Evolutionary conservation across 2,888 invertebrate genomes (phyloP), one percentile per base, ranked within the genome.

Genomic region (Ceramica pisi): DNA sequence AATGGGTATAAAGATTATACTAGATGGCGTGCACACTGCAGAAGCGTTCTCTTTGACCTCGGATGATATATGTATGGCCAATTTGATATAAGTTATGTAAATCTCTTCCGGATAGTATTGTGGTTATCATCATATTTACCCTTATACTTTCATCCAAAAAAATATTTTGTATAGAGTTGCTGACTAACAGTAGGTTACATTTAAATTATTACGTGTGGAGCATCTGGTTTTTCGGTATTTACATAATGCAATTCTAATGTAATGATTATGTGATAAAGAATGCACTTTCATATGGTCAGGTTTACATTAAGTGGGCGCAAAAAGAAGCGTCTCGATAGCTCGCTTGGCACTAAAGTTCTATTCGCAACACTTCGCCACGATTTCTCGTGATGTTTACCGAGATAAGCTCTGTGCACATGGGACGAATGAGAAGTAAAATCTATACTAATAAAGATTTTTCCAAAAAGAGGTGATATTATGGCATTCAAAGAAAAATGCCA

Each of bases 321-420:
- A 55, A 71, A 82, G 79, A 80, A 63, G 66, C 61, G 35, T 55
- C 61, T 50, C 66, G 79, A 68, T 68, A 72, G 8, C 51, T 19
- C 23, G 19, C 21, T 57, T 65, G 67, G 79, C 61, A 67, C 51
- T 57, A 57, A 66, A 60, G 53, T 65, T 56, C 35, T 69, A 70
- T 80, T 67, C 80, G 65, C 63, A 61, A 70, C 78, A 56, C 69
- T 72, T 53, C 46, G 51, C 86, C 90, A 91, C 91, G 90, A 90
- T 87, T 90, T 89, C 85, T 91, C 91, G 89, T 90, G 91, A 87
- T 83, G 75, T 73, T 77, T 70, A 76, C 75, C 50, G 57, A 66
- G 69, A 51, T 48, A 65, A 46, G 81, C 16, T 50, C 16, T 21
- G 41, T 61, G 12, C 51, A 79, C 48, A 74, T 41, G 64, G 63